Evolutionary conservation across 2,113 vertebrate species (phyloP).

Genomic region (Phainopepla nitens): DNA sequence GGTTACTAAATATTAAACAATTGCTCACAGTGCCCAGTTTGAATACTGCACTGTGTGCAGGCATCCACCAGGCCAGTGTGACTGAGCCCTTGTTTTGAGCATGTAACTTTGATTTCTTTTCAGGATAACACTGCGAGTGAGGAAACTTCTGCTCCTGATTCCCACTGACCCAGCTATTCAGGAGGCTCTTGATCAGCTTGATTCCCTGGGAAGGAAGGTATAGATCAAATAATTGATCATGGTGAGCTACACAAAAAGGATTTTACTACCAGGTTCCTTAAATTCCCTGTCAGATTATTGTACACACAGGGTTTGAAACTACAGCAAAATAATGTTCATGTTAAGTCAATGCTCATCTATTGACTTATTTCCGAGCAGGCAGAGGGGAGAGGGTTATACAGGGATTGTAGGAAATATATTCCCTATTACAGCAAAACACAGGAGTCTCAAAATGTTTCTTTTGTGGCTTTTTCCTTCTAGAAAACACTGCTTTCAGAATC

Average conservation of each 20-base stretch:
- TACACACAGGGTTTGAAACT: neutral
- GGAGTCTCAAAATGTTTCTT: neutral
- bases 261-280: neutral
- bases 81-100: neutral
- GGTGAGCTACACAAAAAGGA: neutral
- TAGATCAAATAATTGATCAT: neutral
- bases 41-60: neutral
- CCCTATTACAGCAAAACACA: neutral
- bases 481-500: constrained; percentile 92
- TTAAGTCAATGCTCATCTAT: neutral
- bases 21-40: neutral
- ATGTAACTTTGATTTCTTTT: constrained; percentile 27
- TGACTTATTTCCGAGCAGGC: neutral
- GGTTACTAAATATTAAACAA: neutral
- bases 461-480: constrained; percentile 61
- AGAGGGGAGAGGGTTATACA: neutral
- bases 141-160: constrained; percentile 92
- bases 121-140: constrained; percentile 94
- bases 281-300: neutral
- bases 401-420: neutral
- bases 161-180: constrained; percentile 98
- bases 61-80: neutral
- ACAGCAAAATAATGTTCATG: neutral
- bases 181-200: constrained; percentile 90
- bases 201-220: constrained; percentile 83